Evolutionary conservation across 1,140 invertebrate genomes (phyloP).

Genomic region (Drosophila paulistorum): DNA sequence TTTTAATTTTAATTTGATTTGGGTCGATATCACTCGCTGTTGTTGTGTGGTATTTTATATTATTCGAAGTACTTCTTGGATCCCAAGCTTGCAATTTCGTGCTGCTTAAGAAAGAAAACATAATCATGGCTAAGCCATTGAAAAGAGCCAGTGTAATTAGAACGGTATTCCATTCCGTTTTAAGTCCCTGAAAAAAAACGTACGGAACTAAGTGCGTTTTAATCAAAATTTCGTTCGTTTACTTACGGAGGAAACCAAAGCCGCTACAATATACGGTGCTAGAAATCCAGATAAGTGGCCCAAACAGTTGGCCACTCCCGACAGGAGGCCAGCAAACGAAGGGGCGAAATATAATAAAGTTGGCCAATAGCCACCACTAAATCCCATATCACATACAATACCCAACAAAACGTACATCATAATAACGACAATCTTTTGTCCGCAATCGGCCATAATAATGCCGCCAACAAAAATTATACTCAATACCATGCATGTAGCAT

Average conservation of each 20-base stretch:
- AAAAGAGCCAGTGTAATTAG: constrained; percentile 45
- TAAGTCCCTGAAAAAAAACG: constrained; percentile 55
- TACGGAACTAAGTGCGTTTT: not conserved
- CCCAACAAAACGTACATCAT: constrained; percentile 58
- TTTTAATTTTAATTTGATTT: not conserved
- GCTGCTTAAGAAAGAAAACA: constrained; percentile 63
- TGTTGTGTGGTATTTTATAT: not conserved
- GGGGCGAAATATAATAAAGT: constrained; percentile 72
- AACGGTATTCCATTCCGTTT: constrained; percentile 69
- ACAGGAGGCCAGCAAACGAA: constrained; percentile 68
- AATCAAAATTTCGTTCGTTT: not conserved
- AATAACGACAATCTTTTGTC: constrained; percentile 50
- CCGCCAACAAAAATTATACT: constrained; percentile 36
- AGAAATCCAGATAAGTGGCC: constrained; percentile 67
- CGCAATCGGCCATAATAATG: constrained; percentile 51
- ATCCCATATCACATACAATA: constrained; percentile 58
- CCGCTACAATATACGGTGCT: constrained; percentile 53
- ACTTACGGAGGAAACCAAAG: constrained; percentile 61
- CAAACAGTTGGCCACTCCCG: constrained; percentile 65
- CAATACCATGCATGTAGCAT: constrained; percentile 50
- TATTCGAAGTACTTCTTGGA: constrained; percentile 28
- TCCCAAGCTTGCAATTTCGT: constrained; percentile 65
- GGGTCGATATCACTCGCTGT: not conserved
- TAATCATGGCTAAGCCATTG: constrained; percentile 51
- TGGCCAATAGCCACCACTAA: constrained; percentile 71